Percentiles rank a stretch among this genome's conserved stretches.
phyloP scores from a whole-genome alignment of 2,797 vertebrate species.

The Pseudochromis fuscus region DNA sequence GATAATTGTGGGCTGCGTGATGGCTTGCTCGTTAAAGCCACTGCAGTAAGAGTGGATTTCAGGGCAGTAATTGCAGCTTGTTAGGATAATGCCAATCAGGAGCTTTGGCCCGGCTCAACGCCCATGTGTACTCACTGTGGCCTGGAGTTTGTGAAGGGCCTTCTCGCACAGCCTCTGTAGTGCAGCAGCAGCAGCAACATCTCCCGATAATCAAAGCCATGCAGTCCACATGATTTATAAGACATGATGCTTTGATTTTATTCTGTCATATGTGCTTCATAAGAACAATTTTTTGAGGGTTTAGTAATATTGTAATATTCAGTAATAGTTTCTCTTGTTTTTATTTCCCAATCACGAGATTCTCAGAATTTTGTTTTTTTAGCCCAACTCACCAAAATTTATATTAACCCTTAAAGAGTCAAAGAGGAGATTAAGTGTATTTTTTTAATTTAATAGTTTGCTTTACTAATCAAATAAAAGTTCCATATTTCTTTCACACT shows the following conservation, averaged over 20 bases:
- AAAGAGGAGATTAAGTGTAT: constrained; percentile 20
- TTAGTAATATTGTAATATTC: constrained; percentile 34
- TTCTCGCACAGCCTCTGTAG: constrained; percentile 36
- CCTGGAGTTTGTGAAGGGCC: constrained; percentile 45
- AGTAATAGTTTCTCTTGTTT: constrained; percentile 34
- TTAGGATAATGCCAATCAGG: constrained; percentile 84
- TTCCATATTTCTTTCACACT: constrained; percentile 33
- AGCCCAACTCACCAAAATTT: constrained; percentile 38
- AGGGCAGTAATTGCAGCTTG: constrained; percentile 83
- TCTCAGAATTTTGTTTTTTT: constrained; percentile 27
- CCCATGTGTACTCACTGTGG: constrained; percentile 50
- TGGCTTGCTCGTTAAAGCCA: constrained; percentile 81
- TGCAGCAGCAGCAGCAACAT: constrained; percentile 31
- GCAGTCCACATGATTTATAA: constrained; percentile 25
- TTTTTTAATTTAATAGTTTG: constrained; percentile 38
- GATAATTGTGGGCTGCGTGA: constrained; percentile 82
- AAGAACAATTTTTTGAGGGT: constrained; percentile 23
- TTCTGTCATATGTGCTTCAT: constrained; percentile 29
- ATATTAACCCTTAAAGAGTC: constrained; percentile 20
- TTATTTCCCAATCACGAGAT: constrained; percentile 24
- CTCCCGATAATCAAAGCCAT: constrained; percentile 35
- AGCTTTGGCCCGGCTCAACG: constrained; percentile 58
- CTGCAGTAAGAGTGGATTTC: constrained; percentile 78
- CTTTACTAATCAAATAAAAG: constrained; percentile 44
- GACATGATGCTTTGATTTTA: constrained; percentile 46